These are phyloP conservation scores for Choloepus didactylus DNA, from an alignment of 2,797 vertebrate genomes.

Conservation along the genomic window DNA sequence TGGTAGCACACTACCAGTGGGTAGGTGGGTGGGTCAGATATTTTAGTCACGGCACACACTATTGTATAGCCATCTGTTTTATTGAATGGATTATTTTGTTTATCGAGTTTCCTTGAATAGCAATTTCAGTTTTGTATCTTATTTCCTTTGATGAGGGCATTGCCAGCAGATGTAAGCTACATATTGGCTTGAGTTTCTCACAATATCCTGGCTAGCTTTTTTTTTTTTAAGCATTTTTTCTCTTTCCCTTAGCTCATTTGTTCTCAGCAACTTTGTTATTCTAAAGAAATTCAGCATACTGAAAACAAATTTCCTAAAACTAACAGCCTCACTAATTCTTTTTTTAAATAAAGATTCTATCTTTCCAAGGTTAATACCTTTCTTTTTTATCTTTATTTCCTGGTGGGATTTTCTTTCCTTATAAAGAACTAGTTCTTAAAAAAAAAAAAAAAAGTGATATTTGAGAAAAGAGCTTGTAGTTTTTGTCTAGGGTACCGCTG, in stretches of 20 bases:
- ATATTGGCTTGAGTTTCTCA: conserved; percentile 80
- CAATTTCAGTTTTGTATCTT: conserved; percentile 84
- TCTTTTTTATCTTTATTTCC: neutral
- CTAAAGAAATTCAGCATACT: conserved; percentile 74
- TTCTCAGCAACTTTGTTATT: conserved; percentile 72
- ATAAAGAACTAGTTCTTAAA: conserved; percentile 60
- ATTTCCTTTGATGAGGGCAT: conserved; percentile 80
- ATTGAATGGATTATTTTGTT: conserved; percentile 85
- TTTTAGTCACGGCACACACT: conserved; percentile 77
- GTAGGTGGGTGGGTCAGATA: conserved; percentile 84
- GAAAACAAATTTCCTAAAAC: conserved; percentile 73
- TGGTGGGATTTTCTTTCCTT: neutral
- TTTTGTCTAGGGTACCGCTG: neutral
- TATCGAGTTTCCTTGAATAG: conserved; percentile 84
- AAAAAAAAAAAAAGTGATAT: conserved; percentile 14
- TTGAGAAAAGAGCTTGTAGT: conserved; percentile 7
- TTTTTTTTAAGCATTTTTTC: conserved; percentile 45
- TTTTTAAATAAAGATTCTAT: conserved; percentile 59
- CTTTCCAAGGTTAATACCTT: conserved; percentile 62
- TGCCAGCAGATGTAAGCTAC: conserved; percentile 82
- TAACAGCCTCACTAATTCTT: conserved; percentile 69
- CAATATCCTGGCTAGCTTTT: conserved; percentile 67
- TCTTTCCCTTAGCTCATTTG: conserved; percentile 65
- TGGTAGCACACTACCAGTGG: conserved; percentile 68
- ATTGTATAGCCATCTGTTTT: conserved; percentile 85